A percentile compares a stretch with the other conserved stretches of the same genome.
Evolutionary conservation across 2,888 invertebrate genomes (phyloP).

Genomic region (Amphipyra berbera): DNA sequence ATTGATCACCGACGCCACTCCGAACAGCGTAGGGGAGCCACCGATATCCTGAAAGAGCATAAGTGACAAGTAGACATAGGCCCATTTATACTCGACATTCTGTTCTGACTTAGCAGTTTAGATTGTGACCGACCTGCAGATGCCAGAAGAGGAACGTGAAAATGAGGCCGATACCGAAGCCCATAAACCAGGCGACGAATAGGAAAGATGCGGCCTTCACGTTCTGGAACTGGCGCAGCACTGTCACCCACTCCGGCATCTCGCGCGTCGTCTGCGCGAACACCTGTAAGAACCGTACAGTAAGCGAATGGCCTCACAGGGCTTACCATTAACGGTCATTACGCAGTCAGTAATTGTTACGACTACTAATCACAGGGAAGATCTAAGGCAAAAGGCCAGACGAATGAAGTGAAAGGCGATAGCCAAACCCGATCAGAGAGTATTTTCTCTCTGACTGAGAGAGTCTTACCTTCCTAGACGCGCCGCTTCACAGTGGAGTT

Average conservation of each 20-base stretch:
- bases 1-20: constrained; percentile 99
- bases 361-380: too few relatives aligned
- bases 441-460: too few relatives aligned
- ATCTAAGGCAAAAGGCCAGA: too few relatives aligned
- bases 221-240: constrained; percentile 96
- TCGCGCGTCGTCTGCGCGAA: constrained; percentile 97
- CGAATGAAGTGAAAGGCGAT: too few relatives aligned
- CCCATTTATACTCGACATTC: too few relatives aligned
- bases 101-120: not conserved
- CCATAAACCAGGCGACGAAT: constrained; percentile 99
- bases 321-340: not conserved
- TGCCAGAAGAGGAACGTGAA: constrained; percentile 99
- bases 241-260: constrained; percentile 98
- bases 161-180: constrained; percentile 99
- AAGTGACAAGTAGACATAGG: not conserved
- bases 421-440: too few relatives aligned
- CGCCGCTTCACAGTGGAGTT: too few relatives aligned
- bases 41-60: constrained; percentile 93
- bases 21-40: constrained; percentile 99
- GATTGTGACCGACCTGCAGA: constrained; percentile 91
- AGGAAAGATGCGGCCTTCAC: constrained; percentile 97
- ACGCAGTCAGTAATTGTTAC: too few relatives aligned
- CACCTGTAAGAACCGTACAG: constrained; percentile 84
- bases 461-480: too few relatives aligned
- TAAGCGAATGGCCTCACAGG: not conserved